A percentile compares a stretch with the other conserved stretches of the same genome.
phyloP scores from a whole-genome alignment of 2,888 invertebrate genomes.

The Chymomyza procnemis region DNA sequence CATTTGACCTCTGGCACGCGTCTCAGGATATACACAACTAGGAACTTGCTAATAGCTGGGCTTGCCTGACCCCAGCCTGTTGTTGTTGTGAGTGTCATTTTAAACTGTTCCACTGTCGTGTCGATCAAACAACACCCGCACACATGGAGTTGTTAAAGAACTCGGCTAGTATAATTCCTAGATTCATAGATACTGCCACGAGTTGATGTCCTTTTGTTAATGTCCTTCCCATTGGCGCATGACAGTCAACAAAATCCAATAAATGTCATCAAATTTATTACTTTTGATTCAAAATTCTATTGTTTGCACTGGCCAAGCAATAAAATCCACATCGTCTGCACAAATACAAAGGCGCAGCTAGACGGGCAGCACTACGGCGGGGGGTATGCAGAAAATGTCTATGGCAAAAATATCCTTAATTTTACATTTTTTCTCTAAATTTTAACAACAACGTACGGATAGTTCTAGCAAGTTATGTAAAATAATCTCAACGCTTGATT shows the following conservation, averaged over 20 bases:
- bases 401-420: too few relatives aligned
- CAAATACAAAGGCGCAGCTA: neutral
- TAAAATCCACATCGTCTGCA: constrained; percentile 18
- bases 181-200: constrained; percentile 55
- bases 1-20: constrained; percentile 54
- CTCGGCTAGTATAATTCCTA: constrained; percentile 41
- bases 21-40: constrained; percentile 3
- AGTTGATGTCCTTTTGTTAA: constrained; percentile 35
- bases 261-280: constrained; percentile 78
- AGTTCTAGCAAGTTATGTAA: too few relatives aligned
- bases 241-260: constrained; percentile 73
- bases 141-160: neutral
- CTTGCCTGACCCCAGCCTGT: constrained; percentile 48
- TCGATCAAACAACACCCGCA: constrained; percentile 31
- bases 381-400: neutral
- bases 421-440: too few relatives aligned
- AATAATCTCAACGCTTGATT: too few relatives aligned
- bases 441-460: too few relatives aligned
- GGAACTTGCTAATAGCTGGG: constrained; percentile 63
- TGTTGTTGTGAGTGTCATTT: constrained; percentile 29
- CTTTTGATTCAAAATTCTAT: constrained; percentile 71
- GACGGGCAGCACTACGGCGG: neutral
- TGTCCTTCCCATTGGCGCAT: constrained; percentile 31
- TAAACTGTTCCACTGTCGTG: constrained; percentile 20
- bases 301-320: constrained; percentile 66